Conservation (phyloP, 2,888 invertebrate genomes). For the Drosophila greeni region DNA sequence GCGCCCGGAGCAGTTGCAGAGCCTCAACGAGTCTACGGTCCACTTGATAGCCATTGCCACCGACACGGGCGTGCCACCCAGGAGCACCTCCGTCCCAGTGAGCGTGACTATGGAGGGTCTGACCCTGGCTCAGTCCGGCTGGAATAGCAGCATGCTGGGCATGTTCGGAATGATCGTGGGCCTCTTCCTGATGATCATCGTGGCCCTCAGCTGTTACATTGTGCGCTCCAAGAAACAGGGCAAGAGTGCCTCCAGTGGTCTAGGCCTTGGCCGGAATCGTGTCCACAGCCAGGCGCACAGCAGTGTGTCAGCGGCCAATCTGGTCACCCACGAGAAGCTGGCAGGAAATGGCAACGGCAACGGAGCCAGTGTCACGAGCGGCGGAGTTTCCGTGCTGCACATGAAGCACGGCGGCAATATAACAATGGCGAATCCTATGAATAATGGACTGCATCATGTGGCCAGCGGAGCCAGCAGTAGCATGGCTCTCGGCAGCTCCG, state of each 20-base stretch:
- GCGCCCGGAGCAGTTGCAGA: slow-evolving; percentile 79
- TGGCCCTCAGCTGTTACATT: slow-evolving; percentile 87
- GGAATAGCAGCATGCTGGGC: slow-evolving; percentile 79
- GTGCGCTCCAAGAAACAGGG: slow-evolving; percentile 82
- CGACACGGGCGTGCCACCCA: slow-evolving; percentile 90
- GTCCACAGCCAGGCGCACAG: slow-evolving; percentile 78
- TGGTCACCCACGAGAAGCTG: slow-evolving; percentile 77
- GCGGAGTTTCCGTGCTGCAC: slow-evolving; percentile 74
- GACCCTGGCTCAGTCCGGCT: slow-evolving; percentile 78
- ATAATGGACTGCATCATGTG: slow-evolving; percentile 70
- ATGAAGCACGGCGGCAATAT: slow-evolving; percentile 76
- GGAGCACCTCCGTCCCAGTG: slow-evolving; percentile 85
- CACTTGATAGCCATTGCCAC: slow-evolving; percentile 90
- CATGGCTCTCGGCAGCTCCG: slow-evolving; percentile 81
- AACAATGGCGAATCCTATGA: slow-evolving; percentile 76
- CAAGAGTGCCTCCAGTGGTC: slow-evolving; percentile 64
- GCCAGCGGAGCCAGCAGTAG: slow-evolving; percentile 80
- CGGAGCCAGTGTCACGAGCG: slow-evolving; percentile 69
- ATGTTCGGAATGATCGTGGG: slow-evolving; percentile 86
- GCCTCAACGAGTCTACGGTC: slow-evolving; percentile 81
- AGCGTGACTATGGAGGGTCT: slow-evolving; percentile 82
- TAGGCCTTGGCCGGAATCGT: slow-evolving; percentile 76
- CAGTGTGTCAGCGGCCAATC: slow-evolving; percentile 77
- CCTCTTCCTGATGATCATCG: slow-evolving; percentile 86
- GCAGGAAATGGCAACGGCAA: slow-evolving; percentile 65